Evolutionary conservation across 2,113 vertebrate genomes (phyloP).

Genomic region (Seriola aureovittata): DNA sequence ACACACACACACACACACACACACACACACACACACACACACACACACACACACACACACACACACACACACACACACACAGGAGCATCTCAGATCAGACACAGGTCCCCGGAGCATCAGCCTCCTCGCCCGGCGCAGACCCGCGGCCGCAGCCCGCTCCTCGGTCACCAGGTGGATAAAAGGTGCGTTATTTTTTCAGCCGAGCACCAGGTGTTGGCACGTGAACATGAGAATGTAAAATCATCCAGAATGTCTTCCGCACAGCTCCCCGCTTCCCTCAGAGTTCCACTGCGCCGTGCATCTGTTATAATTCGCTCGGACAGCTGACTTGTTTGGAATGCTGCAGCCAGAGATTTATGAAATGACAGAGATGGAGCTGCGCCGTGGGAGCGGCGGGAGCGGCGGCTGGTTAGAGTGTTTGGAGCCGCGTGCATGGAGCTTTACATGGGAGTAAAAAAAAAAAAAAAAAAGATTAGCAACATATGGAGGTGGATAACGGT

Average conservation of each 20-base stretch:
- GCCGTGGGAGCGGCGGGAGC: constrained; percentile 17
- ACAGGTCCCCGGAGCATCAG: not conserved
- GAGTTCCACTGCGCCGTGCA: not conserved
- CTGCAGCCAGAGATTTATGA: constrained; percentile 41
- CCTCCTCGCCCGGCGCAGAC: not conserved
- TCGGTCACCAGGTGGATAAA: not conserved
- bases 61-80: not conserved
- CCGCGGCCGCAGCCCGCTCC: not conserved
- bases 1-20: not conserved
- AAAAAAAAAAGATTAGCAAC: constrained; percentile 74
- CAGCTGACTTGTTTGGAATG: constrained; percentile 57
- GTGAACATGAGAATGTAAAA: not conserved
- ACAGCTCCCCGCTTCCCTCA: not conserved
- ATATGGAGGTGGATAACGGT: constrained; percentile 79
- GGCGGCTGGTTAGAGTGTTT: constrained; percentile 1
- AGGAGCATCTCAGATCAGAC: constrained; percentile 21
- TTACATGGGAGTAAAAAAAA: constrained; percentile 37
- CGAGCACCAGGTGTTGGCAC: constrained; percentile 15
- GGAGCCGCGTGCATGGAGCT: constrained; percentile 33
- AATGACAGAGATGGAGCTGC: constrained; percentile 38
- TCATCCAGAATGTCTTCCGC: constrained; percentile 2
- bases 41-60: no score
- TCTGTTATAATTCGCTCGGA: constrained; percentile 14
- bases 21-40: not conserved
- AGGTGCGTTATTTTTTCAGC: not conserved